Base-by-base conservation (phyloP, 2,888 invertebrate species). In the Rotaria socialis region DNA sequence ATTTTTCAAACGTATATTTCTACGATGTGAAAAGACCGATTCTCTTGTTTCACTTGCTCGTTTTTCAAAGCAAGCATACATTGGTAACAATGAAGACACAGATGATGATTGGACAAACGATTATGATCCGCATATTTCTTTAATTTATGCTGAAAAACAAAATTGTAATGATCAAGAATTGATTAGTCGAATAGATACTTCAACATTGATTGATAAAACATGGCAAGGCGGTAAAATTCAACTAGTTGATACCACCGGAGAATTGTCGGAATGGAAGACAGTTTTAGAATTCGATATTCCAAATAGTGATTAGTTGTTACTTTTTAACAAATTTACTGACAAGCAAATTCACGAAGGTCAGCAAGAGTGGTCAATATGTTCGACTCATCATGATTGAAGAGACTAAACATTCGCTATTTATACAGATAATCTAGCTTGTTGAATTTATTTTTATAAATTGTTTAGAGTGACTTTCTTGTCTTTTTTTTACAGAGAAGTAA, bases 141-240 rank as follows among this genome's bases (percentile, higher is more conserved):
- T 67, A 19, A 67, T 67, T 35, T 67, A 67, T 35, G 67, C 67
- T 67, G 67, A 67, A 35, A 35, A 67, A 67, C 35, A 35, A 41
- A 24, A 67, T 67, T 67, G 67, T 35, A 7, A 67, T 67, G 67
- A 67, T 67, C 3, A 67, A 67, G 67, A 67, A 67, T 67, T 67
- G 35, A 67, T 67, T 35, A 16, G 2, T 35, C 67, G 19, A 67
- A 35, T 67, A 35, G 19, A 67, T 67, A 35, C 16, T 41, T 67
- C 35, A 67, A 35, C 67, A 67, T 67, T 67, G 7, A 41, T 67
- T 41, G 35, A 67, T 6, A 41, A 67, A 67, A 41, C 67, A 67
- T 67, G 67, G 67, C 67, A 67, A 41, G 67, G 67, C 35, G 67
- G 67, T 35, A 67, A 67, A 67, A 67, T 67, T 35, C 67, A 67